Evolutionary conservation across 2,797 vertebrate species (phyloP).

Genomic region (Scarus forsteni): DNA sequence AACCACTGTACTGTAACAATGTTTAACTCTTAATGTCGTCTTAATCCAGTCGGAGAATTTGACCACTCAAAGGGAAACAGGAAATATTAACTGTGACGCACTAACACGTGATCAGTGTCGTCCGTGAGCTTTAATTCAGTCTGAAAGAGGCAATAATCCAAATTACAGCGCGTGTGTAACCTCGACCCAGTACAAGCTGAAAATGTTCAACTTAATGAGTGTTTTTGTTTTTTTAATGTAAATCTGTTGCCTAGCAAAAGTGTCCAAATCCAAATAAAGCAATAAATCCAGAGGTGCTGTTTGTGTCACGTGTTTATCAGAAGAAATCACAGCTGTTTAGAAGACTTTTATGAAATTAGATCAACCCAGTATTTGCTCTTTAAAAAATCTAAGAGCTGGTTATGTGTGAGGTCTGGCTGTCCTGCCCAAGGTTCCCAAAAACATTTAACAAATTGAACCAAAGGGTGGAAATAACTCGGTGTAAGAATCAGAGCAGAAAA

Average conservation of each 20-base stretch:
- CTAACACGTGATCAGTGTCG: conserved; percentile 55
- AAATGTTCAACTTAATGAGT: conserved; percentile 34
- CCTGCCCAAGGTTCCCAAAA: too few relatives aligned
- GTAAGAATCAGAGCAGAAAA: too few relatives aligned
- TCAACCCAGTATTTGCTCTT: too few relatives aligned
- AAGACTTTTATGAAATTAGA: too few relatives aligned
- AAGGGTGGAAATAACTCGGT: too few relatives aligned
- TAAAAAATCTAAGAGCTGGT: too few relatives aligned
- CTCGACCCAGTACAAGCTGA: conserved; percentile 1
- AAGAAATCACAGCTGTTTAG: too few relatives aligned
- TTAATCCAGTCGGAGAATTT: conserved; percentile 36
- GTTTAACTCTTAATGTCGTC: conserved; percentile 23
- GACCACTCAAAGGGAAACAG: conserved; percentile 67
- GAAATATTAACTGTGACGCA: conserved; percentile 40
- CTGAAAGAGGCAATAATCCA: conserved; percentile 37
- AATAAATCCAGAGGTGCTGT: conserved; percentile 57
- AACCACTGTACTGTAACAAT: conserved; percentile 63
- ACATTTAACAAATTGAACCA: too few relatives aligned
- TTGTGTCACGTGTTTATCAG: not conserved
- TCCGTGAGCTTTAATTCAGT: conserved; percentile 28
- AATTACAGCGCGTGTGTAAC: conserved; percentile 18
- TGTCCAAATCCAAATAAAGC: conserved; percentile 71
- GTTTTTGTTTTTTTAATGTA: conserved; percentile 46
- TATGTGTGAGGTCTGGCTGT: too few relatives aligned
- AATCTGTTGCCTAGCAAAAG: conserved; percentile 46